Base-by-base conservation (phyloP, 2,797 vertebrate genomes). In the Lutjanus argentimaculatus region DNA sequence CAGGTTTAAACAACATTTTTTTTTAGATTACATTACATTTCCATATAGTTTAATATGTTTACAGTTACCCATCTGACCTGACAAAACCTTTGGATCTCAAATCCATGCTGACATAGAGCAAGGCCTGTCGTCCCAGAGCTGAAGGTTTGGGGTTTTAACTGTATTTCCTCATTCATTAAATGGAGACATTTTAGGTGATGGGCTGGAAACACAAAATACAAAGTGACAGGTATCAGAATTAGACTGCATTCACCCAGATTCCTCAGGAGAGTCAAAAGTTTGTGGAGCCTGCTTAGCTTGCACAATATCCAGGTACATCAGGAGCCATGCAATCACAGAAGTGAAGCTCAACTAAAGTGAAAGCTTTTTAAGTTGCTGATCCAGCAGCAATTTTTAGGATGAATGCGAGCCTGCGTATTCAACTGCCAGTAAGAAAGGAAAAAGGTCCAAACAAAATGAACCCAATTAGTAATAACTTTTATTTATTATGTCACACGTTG, bases 291-390 rank as follows among this genome's bases (percentile, higher is more conserved):
- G 85, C 88, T 84, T 83, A 73, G 84, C 77, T 88, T 83, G 86
- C 85, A 88, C 73, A 76, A 74, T 85, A 77, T 82, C n/a, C 46
- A 67, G 74, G 85, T 77, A 76, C 67, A 75, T 78, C 69, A 75
- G 67, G 68, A 82, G 79, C 57, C 30, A 8, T 68, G 80, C 67
- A 89, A 82, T 74, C 80, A 81, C 62, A 62, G 71, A 72, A 85
- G 78, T 79, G 79, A 89, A 77, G 85, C 79, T 62, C 69, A 77
- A 80, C 76, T 62, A 63, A 84, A 73, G 75, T 79, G 80, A 84
- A 78, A 67, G 83, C 57, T 81, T 90, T 91, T 73, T 63, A 56
- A 91, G 82, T 83, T 89, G 90, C 90, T 93, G 90, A 93, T 75
- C 57, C 73, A 71, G 88, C 90, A 80, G 70, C 78, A 87, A 69